Base-by-base conservation (phyloP, 1,140 invertebrate species). In the Danaus plexippus region DNA sequence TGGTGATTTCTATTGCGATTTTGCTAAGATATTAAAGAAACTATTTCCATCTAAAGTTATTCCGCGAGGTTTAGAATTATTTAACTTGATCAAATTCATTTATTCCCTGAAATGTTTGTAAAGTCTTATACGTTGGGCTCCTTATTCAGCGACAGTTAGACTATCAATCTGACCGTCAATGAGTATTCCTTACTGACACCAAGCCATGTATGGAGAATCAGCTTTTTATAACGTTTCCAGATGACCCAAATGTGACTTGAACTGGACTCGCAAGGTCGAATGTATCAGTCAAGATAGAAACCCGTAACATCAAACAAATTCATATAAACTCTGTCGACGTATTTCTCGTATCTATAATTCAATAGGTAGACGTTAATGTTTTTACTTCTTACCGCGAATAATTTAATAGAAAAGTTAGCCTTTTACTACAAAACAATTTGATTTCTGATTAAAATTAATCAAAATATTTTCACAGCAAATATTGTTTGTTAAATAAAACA, bases 221-320 rank as follows among this genome's bases (percentile, higher is more conserved):
- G 61, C 67, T 86, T 86, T 86, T 86, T 84, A 65, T 70, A 49
- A 56, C 64, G 52, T 74, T 83, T 80, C 72, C 79, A 79, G 75
- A 66, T 66, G 77, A 69, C 74, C 70, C 63, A 78, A 65, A 66
- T 73, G 57, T 59, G 62, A 59, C 53, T 64, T 67, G 54, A 43
- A 65, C 63, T 51, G 66, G 67, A 65, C 68, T 60, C 54, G 59
- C 82, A 86, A 86, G 83, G 83, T 80, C 81, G 66, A 71, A 58
- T 63, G 63, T 65, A 59, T 57, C 54, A 44, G 59, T 64, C 61
- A 69, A 60, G 56, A 67, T 66, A 67, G 49, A 71, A 59, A 40
- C 13, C 54, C 57, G 22, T 56, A 63, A 53, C 57, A 61, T 66
- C 59, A 61, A 66, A 71, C 70, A 70, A 64, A 57, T 66, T 47